These are phyloP conservation scores for Antechinus flavipes DNA, from an alignment of 2,113 vertebrate genomes.

Conservation along the genomic window DNA sequence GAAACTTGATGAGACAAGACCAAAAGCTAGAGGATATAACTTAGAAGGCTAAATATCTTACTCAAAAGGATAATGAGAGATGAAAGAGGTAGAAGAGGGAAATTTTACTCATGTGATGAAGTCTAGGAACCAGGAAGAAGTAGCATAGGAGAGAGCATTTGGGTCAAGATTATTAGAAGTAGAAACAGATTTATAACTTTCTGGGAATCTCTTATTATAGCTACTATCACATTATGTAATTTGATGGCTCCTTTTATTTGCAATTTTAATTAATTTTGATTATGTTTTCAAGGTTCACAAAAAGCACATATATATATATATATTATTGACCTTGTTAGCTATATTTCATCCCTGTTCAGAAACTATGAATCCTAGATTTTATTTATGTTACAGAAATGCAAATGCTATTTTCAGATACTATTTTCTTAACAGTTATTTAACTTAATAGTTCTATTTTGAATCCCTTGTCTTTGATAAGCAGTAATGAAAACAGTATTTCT, in stretches of 20 bases:
- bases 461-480: background rate
- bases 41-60: background rate
- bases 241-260: background rate
- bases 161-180: background rate
- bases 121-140: background rate
- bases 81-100: background rate
- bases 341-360: background rate
- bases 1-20: background rate
- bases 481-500: background rate
- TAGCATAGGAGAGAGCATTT: background rate
- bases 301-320: no score
- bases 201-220: background rate
- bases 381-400: background rate
- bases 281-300: background rate
- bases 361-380: background rate
- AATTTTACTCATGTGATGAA: background rate
- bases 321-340: background rate
- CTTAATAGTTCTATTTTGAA: background rate
- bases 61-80: background rate
- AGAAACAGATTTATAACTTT: background rate
- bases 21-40: background rate
- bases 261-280: background rate
- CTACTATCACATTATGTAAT: background rate
- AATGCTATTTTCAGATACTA: background rate
- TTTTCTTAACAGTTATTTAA: background rate